phyloP scores from a whole-genome alignment of 2,888 invertebrate genomes.

The Phasia obesa region DNA sequence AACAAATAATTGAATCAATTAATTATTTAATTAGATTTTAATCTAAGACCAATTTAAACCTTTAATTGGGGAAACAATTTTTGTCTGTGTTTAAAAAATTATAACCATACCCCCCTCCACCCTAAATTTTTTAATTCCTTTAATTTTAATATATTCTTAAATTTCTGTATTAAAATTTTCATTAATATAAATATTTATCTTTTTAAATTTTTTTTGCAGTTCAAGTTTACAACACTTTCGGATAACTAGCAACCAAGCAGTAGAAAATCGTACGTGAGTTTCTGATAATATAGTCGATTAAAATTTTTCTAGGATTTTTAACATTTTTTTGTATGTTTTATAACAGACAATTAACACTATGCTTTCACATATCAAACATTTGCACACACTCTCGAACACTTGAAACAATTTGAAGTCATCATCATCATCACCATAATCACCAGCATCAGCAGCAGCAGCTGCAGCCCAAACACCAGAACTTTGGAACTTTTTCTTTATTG shows the following conservation, averaged over 20 bases:
- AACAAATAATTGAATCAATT: too few relatives aligned
- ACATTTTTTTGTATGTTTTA: constrained; percentile 17
- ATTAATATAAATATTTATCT: neutral
- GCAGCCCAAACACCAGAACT: constrained; percentile 10
- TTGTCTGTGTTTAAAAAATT: too few relatives aligned
- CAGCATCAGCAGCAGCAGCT: neutral
- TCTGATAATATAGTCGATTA: constrained; percentile 44
- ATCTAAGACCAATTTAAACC: too few relatives aligned
- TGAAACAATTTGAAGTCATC: constrained; percentile 51
- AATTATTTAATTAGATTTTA: too few relatives aligned
- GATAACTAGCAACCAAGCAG: neutral
- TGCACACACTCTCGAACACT: constrained; percentile 43
- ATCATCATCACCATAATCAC: neutral
- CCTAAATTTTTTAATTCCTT: too few relatives aligned
- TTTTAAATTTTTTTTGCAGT: constrained; percentile 37
- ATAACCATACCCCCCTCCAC: too few relatives aligned
- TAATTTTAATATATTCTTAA: too few relatives aligned
- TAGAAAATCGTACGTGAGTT: constrained; percentile 16
- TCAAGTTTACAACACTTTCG: constrained; percentile 12
- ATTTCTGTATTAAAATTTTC: neutral
- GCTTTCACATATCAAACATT: constrained; percentile 43
- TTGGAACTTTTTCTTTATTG: constrained; percentile 1
- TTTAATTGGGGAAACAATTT: too few relatives aligned
- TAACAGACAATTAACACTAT: constrained; percentile 54
- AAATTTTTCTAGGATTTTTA: constrained; percentile 14